phyloP scores from a whole-genome alignment of 2,797 vertebrate genomes.

The Lepus oiostolus region DNA sequence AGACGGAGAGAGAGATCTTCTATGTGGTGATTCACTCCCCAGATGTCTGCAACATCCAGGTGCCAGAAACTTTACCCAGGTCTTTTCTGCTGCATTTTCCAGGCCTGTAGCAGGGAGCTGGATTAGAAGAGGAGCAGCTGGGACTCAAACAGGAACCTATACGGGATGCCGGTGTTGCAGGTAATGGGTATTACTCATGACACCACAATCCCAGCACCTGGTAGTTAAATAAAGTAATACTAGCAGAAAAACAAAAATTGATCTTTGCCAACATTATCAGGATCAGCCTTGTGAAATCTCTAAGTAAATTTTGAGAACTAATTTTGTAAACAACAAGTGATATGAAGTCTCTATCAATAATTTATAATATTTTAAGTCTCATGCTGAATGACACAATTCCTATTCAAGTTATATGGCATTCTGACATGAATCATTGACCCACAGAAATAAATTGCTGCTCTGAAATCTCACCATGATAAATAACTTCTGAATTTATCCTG shows the following conservation, averaged over 20 bases:
- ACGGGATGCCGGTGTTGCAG: too few species aligned
- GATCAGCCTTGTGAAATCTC: neutral
- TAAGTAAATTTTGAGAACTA: neutral
- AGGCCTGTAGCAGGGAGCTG: too few species aligned
- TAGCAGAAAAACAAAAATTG: neutral
- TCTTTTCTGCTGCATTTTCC: too few species aligned
- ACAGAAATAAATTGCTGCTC: constrained; percentile 28
- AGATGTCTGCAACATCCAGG: too few species aligned
- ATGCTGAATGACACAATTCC: neutral
- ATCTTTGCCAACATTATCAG: constrained; percentile 24
- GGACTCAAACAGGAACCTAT: too few species aligned
- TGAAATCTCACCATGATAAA: constrained; percentile 23
- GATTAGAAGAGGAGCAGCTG: too few species aligned
- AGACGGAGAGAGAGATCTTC: too few species aligned
- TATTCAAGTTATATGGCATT: constrained; percentile 41
- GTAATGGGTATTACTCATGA: too few species aligned
- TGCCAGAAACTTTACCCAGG: too few species aligned
- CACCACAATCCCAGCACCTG: too few species aligned
- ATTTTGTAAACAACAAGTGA: neutral
- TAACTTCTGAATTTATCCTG: neutral
- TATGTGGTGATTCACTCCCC: too few species aligned
- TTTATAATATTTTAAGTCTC: constrained; percentile 14
- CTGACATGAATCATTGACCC: constrained; percentile 30
- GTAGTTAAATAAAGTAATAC: neutral
- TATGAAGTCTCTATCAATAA: neutral